Evolutionary conservation across 2,113 vertebrate genomes (phyloP).

Genomic region (Catharus fuscescens): DNA sequence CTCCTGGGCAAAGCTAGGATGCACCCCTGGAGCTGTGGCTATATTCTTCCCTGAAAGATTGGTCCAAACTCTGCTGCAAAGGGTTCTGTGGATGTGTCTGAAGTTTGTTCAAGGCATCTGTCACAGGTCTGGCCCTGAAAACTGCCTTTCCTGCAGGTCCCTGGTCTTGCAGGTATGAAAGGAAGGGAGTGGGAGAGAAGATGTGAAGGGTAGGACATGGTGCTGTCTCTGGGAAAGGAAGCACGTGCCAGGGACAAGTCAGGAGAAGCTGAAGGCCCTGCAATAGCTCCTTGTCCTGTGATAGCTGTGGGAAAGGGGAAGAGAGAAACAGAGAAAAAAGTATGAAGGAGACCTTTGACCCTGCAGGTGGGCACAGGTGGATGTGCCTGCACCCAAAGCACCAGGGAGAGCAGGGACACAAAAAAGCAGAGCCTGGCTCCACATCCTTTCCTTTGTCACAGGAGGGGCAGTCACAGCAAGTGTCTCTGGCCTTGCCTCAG

Average conservation of each 20-base stretch:
- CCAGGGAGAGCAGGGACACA: background rate
- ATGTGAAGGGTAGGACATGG: background rate
- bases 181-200: background rate
- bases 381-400: background rate
- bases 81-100: accelerated
- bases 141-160: background rate
- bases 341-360: background rate
- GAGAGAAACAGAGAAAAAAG: background rate
- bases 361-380: background rate
- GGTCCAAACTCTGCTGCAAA: background rate
- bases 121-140: background rate
- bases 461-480: background rate
- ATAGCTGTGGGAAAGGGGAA: background rate
- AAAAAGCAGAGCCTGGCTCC: background rate
- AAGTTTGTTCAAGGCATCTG: background rate
- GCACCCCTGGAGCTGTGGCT: background rate
- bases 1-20: background rate
- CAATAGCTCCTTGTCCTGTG: background rate
- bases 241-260: background rate
- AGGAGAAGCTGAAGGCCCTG: background rate
- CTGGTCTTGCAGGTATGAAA: background rate
- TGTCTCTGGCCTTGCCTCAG: background rate
- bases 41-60: background rate
- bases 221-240: background rate
- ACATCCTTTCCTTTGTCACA: background rate